These are phyloP conservation scores for Circaetus gallicus DNA, from an alignment of 2,113 vertebrate species.

Conservation along the genomic window DNA sequence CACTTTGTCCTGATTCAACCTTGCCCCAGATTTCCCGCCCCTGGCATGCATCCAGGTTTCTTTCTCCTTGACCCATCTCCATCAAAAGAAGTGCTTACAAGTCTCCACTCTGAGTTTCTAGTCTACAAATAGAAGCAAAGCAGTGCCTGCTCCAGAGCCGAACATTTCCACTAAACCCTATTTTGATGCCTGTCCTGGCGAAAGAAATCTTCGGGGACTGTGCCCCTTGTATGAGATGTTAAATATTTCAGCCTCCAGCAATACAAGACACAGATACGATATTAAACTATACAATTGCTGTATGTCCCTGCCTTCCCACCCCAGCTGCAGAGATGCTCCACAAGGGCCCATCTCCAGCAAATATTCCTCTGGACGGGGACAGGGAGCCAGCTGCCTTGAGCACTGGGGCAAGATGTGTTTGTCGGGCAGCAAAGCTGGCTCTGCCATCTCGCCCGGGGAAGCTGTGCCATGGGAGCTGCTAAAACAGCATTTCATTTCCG, in stretches of 20 bases:
- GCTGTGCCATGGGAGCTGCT: conserved; percentile 20
- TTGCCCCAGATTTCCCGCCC: conserved; percentile 54
- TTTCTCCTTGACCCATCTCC: conserved; percentile 63
- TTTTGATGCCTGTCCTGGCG: background rate
- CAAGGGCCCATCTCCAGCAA: background rate
- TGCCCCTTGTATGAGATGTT: background rate
- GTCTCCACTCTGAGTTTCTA: background rate
- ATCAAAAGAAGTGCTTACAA: background rate
- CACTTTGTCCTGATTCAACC: conserved; percentile 44
- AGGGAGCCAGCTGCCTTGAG: background rate
- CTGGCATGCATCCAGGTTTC: conserved; percentile 33
- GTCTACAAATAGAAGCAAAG: conserved; percentile 60
- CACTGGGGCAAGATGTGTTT: background rate
- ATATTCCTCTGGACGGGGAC: background rate
- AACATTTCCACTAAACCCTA: conserved; percentile 51
- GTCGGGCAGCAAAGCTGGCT: background rate
- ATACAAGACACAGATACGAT: background rate
- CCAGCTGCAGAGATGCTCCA: background rate
- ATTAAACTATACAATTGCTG: background rate
- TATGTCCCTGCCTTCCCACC: background rate
- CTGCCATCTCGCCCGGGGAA: background rate
- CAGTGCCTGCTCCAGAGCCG: background rate
- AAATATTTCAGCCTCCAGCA: conserved; percentile 1
- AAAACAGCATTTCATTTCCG: conserved; percentile 61
- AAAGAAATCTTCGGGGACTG: background rate